Evolutionary conservation across 23 tunicate genomes (phyloP).

Genomic region (Phallusia fumigata): DNA sequence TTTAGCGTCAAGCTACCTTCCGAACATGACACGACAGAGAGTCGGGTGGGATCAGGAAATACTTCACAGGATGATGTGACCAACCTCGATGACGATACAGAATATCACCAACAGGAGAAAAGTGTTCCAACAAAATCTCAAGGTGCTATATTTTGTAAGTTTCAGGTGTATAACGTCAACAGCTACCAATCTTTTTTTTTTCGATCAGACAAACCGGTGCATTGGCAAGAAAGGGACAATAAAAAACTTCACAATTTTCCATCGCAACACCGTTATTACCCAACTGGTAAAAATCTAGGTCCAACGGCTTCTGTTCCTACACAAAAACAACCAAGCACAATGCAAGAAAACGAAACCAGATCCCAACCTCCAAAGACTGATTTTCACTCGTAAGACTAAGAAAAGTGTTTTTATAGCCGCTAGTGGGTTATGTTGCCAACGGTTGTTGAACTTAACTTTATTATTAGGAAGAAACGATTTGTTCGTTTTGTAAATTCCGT

Average conservation of each 20-base stretch:
- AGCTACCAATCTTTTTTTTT: neutral
- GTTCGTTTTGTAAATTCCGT: too few species aligned
- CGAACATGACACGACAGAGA: neutral
- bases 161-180: neutral
- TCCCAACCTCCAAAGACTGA: neutral
- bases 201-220: slow-evolving; percentile 17
- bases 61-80: neutral
- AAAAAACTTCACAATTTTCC: slow-evolving; percentile 41
- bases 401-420: too few species aligned
- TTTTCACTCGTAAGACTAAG: neutral
- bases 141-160: neutral
- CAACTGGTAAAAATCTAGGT: slow-evolving; percentile 4
- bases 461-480: too few species aligned
- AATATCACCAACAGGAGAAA: neutral
- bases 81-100: neutral
- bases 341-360: neutral
- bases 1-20: neutral
- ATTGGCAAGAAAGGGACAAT: slow-evolving; percentile 77
- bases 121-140: neutral
- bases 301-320: neutral
- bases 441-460: too few species aligned
- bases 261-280: slow-evolving; percentile 34
- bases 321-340: neutral
- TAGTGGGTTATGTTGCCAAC: too few species aligned
- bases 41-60: neutral